Conservation (phyloP, 2,888 invertebrate genomes). For the Clostera curtula region DNA sequence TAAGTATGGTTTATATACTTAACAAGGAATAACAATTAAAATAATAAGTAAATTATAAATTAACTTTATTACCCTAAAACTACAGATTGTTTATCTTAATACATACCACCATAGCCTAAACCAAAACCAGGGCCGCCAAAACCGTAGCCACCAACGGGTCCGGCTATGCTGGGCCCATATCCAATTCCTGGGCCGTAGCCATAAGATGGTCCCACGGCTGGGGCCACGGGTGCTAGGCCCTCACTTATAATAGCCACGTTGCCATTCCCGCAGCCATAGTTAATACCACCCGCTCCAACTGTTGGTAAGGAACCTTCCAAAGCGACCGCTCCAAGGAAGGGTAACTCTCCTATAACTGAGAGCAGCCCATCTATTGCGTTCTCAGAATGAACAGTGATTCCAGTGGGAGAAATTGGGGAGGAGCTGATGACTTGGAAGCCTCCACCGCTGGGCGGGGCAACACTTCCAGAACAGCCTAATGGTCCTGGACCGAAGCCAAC, state of each 20-base stretch:
- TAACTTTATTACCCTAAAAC: background rate
- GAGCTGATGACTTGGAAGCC: conserved; percentile 19
- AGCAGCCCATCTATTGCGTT: conserved; percentile 25
- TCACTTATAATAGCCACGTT: conserved; percentile 13
- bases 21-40: background rate
- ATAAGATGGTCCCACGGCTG: background rate
- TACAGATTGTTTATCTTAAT: no score
- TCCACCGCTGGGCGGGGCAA: conserved; percentile 7
- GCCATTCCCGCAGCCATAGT: conserved; percentile 23
- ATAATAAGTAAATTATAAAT: background rate
- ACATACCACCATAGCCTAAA: background rate
- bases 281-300: conserved; percentile 16
- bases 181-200: background rate
- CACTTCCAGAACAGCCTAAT: background rate
- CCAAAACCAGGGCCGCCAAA: background rate
- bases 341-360: conserved; percentile 20
- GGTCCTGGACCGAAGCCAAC: background rate
- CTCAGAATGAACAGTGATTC: conserved; percentile 24
- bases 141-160: background rate
- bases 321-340: conserved; percentile 21
- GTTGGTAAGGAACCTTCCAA: conserved; percentile 19
- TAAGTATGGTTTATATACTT: no score
- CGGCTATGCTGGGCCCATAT: background rate
- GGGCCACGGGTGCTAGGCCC: background rate
- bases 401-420: conserved; percentile 20